phyloP scores from a whole-genome alignment of 1,140 invertebrate species.

The Sycophila sp. region DNA sequence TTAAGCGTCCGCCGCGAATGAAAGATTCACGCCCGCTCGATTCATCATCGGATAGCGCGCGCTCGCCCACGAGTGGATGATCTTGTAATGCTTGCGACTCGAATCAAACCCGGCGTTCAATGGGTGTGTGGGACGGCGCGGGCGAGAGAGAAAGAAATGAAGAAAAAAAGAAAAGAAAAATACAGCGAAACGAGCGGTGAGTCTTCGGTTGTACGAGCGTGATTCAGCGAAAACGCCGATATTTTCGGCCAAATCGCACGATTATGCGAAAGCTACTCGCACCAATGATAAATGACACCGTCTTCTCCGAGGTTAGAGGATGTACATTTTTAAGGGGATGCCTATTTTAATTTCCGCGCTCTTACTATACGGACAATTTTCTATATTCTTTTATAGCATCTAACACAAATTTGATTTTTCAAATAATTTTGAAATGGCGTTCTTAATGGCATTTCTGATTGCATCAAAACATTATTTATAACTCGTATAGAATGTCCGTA shows the following conservation, averaged over 20 bases:
- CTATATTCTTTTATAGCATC: no score
- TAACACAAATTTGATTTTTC: no score
- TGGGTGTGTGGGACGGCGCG: conserved; percentile 44
- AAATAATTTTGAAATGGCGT: no score
- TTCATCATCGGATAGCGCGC: background rate
- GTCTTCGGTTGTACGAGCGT: background rate
- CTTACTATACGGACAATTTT: no score
- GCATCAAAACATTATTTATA: no score
- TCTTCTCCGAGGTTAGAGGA: no score
- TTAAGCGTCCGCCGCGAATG: background rate
- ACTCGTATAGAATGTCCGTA: no score
- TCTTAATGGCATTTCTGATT: no score
- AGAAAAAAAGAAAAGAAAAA: no score
- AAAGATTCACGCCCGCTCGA: background rate
- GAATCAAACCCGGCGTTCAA: conserved; percentile 30
- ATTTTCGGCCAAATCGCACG: background rate
- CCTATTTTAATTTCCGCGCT: no score
- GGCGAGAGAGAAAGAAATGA: conserved; percentile 12
- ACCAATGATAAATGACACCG: conserved; percentile 20
- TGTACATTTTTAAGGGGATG: no score
- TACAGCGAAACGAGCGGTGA: no score
- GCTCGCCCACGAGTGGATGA: background rate
- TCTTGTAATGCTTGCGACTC: background rate
- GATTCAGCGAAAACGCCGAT: background rate
- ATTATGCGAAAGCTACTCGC: background rate